Base-by-base conservation (phyloP, 2,888 invertebrate species). In the Vesta saturnalis region DNA sequence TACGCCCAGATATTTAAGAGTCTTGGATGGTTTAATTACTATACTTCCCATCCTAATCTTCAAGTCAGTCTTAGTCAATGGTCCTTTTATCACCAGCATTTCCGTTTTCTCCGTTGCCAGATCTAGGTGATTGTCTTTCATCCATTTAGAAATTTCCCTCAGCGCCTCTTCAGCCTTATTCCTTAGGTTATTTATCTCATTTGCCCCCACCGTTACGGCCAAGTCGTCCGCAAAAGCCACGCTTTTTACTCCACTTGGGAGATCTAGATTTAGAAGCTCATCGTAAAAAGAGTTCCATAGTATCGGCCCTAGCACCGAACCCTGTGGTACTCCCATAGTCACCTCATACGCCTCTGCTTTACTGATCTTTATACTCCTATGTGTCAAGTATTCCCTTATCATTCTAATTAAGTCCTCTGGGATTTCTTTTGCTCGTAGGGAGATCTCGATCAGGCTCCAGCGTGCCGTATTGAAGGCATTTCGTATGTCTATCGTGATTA, bases 161-260 rank as follows among this genome's bases (percentile, higher is more conserved):
- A 35, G 1, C 2, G 30, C n/a, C 18, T 30, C 57, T 5, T 47
- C 47, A 19, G 14, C 49, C 16, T 21, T 60, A 12, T n/a, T 15
- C 8, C 22, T 22, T 1, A 60, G 21, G 1, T 47, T 12, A 15
- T 47, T 8, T 4, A 6, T 47, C 6, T 22, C 23, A 0, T 60
- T 21, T 14, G 19, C 60, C 12, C 21, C 15, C 5, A 60, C 47
- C n/a, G 47, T 14, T 12, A 60, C 0, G 5, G 49, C 47, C 5
- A 47, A 14, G 49, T 60, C 22, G 15, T 60, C 60, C n/a, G 60
- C 60, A 21, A 14, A 60, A 4, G 23, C 60, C 5, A 49, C 47
- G 1, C 10, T 12, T 1, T 1, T 21, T 0, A 19, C 59, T 12
- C 57, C 57, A 8, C 4, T 12, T 1, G 15, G 8, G 1, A 57